phyloP scores from a whole-genome alignment of 2,113 vertebrate genomes.

The Cololabis saira region DNA sequence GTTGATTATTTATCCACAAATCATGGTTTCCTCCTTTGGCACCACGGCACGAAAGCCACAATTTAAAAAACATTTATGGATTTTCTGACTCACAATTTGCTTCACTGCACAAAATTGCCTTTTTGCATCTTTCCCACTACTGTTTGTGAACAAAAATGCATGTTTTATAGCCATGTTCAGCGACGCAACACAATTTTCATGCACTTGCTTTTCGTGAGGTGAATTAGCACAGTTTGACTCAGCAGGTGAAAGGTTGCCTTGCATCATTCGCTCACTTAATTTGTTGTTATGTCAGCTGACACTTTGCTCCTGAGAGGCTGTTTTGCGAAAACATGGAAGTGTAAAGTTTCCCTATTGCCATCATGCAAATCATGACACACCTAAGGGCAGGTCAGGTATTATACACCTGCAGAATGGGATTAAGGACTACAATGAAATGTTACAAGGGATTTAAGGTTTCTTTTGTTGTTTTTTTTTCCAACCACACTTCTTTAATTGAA shows the following conservation, averaged over 20 bases:
- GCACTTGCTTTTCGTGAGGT: background rate
- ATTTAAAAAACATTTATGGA: background rate
- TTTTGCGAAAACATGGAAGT: constrained; percentile 18
- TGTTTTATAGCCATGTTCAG: too few species aligned
- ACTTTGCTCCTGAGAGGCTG: constrained; percentile 7
- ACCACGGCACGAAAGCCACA: background rate
- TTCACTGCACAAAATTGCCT: constrained; percentile 19
- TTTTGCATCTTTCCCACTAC: background rate
- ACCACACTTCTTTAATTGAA: too few species aligned
- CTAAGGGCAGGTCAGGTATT: background rate
- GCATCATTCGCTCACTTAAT: constrained; percentile 10
- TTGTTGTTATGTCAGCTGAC: constrained; percentile 46
- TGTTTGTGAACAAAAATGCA: constrained; percentile 4
- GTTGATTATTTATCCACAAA: background rate
- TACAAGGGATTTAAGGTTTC: background rate
- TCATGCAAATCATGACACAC: background rate
- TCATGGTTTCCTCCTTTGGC: background rate
- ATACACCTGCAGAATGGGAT: background rate
- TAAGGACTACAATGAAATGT: background rate
- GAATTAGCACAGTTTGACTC: constrained; percentile 2
- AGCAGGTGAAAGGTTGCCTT: constrained; percentile 2
- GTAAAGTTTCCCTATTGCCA: background rate
- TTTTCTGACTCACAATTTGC: constrained; percentile 14
- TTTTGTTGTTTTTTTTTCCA: too few species aligned
- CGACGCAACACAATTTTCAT: too few species aligned